Evolutionary conservation across 2,888 invertebrate genomes (phyloP).

Genomic region (Congeria kusceri): DNA sequence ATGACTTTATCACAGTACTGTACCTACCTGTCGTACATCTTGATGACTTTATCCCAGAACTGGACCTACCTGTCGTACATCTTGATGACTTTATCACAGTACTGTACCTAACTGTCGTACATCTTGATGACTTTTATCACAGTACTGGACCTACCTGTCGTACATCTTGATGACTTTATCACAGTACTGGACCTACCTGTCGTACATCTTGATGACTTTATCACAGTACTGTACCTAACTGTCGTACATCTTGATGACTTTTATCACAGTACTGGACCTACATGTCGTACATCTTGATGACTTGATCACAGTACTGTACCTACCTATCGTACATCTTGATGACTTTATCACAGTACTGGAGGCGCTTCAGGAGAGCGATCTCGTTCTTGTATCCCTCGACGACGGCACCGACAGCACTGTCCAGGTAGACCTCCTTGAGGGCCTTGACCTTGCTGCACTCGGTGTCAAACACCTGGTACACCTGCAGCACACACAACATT

Average conservation of each 20-base stretch:
- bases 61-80: too few relatives aligned
- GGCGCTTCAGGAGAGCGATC: constrained; percentile 91
- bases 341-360: constrained; percentile 93
- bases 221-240: constrained; percentile 94
- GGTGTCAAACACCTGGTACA: constrained; percentile 88
- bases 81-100: too few relatives aligned
- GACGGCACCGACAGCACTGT: constrained; percentile 89
- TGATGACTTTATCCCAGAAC: too few relatives aligned
- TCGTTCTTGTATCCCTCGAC: constrained; percentile 95
- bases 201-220: constrained; percentile 93
- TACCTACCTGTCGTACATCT: too few relatives aligned
- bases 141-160: constrained; percentile 96
- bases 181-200: constrained; percentile 95
- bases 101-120: too few relatives aligned
- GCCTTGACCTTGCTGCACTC: constrained; percentile 89
- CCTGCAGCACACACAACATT: constrained; percentile 69
- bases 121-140: too few relatives aligned
- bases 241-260: too few relatives aligned
- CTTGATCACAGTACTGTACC: constrained; percentile 85
- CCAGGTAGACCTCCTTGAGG: constrained; percentile 93
- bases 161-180: constrained; percentile 93
- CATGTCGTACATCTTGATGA: too few relatives aligned
- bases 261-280: too few relatives aligned
- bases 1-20: too few relatives aligned
- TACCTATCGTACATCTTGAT: constrained; percentile 95